phyloP scores from a whole-genome alignment of 2,888 invertebrate species.

The Polyommatus icarus region DNA sequence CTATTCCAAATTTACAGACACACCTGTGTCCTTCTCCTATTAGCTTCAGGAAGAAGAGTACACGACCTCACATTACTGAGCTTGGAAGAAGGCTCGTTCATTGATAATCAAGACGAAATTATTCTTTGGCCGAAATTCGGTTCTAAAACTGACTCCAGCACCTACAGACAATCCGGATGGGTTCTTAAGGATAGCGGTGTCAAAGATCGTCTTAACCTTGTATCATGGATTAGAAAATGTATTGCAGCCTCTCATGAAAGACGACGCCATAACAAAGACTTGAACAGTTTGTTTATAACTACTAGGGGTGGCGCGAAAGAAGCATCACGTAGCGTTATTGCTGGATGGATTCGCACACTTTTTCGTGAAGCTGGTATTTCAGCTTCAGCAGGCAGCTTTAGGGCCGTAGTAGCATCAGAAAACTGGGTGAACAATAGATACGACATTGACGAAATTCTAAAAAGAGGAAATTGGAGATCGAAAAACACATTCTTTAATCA shows the following conservation, averaged over 20 bases:
- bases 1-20: conserved; percentile 35
- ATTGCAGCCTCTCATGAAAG: too few species aligned
- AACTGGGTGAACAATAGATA: conserved; percentile 36
- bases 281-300: conserved; percentile 31
- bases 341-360: conserved; percentile 39
- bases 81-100: conserved; percentile 35
- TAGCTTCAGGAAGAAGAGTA: conserved; percentile 39
- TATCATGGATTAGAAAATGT: too few species aligned
- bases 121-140: conserved; percentile 35
- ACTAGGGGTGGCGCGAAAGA: background rate
- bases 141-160: conserved; percentile 30
- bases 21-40: conserved; percentile 36
- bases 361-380: conserved; percentile 41
- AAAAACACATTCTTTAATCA: conserved; percentile 30
- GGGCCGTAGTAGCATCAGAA: conserved; percentile 42
- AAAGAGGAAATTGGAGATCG: conserved; percentile 30
- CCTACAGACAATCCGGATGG: conserved; percentile 34
- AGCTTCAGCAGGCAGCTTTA: conserved; percentile 39
- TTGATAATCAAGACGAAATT: conserved; percentile 29
- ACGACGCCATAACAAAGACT: too few species aligned
- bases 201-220: too few species aligned
- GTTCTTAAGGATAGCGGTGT: background rate
- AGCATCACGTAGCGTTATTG: conserved; percentile 30
- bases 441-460: conserved; percentile 30
- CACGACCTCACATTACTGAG: conserved; percentile 39